phyloP scores from a whole-genome alignment of 2,797 vertebrate species.

The Characodon lateralis region DNA sequence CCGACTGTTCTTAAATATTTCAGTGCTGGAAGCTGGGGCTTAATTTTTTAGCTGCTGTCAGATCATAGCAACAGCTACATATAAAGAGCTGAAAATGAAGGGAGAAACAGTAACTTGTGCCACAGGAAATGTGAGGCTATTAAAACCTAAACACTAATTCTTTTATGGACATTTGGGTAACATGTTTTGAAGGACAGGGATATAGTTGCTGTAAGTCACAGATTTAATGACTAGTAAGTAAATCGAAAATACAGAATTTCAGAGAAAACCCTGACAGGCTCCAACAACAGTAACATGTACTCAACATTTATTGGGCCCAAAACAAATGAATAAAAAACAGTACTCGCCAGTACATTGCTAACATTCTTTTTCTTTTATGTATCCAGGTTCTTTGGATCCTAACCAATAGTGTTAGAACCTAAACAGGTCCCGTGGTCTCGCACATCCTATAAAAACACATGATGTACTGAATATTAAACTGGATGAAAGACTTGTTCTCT shows the following conservation, averaged over 20 bases:
- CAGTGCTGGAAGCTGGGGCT: constrained; percentile 51
- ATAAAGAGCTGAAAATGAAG: constrained; percentile 15
- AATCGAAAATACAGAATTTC: neutral
- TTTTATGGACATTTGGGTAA: neutral
- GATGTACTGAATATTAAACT: no score
- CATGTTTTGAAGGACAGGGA: neutral
- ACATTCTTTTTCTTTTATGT: neutral
- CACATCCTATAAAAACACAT: neutral
- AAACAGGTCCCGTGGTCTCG: neutral
- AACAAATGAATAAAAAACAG: neutral
- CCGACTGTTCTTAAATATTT: constrained; percentile 51
- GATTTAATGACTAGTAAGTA: neutral
- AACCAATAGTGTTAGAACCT: neutral
- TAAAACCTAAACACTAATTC: constrained; percentile 20
- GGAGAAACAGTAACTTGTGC: constrained; percentile 9
- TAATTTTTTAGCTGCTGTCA: constrained; percentile 57
- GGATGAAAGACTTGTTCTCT: neutral
- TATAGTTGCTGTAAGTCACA: neutral
- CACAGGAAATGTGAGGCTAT: constrained; percentile 16
- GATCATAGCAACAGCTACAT: constrained; percentile 33
- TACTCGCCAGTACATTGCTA: neutral
- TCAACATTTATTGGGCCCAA: neutral
- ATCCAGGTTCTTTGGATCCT: no score
- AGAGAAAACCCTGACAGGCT: neutral
- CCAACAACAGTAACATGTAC: neutral